A percentile compares a stretch with the other conserved stretches of the same genome.
Evolutionary conservation across 2,113 vertebrate species (phyloP).

Genomic region (Pholis gunnellus): DNA sequence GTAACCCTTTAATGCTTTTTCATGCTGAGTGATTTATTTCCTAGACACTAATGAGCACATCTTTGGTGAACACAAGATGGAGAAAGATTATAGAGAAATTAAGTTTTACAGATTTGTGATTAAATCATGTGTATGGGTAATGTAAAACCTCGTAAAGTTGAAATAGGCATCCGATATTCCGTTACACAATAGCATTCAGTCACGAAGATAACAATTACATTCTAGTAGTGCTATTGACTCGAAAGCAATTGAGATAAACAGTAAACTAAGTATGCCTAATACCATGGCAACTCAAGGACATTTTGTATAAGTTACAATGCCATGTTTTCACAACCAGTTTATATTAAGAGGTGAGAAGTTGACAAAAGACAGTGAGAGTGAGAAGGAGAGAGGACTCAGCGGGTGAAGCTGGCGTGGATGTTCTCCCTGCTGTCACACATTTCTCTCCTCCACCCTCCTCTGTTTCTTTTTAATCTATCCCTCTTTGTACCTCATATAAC

Average conservation of each 20-base stretch:
- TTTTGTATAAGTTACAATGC: background rate
- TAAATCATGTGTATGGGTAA: background rate
- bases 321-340: slow-evolving; percentile 21
- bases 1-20: no score
- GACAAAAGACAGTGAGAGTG: slow-evolving; percentile 29
- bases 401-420: slow-evolving; percentile 44
- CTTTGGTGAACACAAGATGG: background rate
- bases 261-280: background rate
- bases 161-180: background rate
- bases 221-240: no score
- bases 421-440: slow-evolving; percentile 42
- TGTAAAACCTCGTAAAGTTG: background rate
- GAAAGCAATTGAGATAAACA: background rate
- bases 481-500: background rate
- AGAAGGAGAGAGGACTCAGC: slow-evolving; percentile 32
- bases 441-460: slow-evolving; percentile 42
- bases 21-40: no score
- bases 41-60: background rate
- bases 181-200: background rate
- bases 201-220: no score
- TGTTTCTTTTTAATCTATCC: slow-evolving; percentile 27
- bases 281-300: background rate
- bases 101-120: no score
- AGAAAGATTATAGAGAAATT: no score
- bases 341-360: slow-evolving; percentile 43